Conservation (phyloP, 92 coral and sea anemone genomes). For the Blastomussa wellsi region DNA sequence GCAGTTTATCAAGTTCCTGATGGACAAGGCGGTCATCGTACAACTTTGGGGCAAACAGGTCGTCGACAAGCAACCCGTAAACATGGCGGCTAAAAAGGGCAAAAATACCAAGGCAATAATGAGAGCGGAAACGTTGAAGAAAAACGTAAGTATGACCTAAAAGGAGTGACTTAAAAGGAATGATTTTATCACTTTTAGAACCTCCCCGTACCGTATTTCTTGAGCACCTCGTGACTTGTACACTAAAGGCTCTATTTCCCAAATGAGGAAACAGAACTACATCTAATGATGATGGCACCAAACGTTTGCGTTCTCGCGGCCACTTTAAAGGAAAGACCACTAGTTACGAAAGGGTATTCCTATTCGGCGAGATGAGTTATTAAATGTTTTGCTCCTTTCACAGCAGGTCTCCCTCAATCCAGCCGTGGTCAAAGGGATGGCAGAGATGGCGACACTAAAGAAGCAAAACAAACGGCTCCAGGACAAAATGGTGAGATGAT, state of each 20-base stretch:
- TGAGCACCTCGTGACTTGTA: no score
- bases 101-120: slow-evolving; percentile 92
- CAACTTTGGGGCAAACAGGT: slow-evolving; percentile 92
- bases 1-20: slow-evolving; percentile 77
- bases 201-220: background rate
- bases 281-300: no score
- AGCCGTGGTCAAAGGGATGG: slow-evolving; percentile 40
- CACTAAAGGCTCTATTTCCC: background rate
- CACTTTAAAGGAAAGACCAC: background rate
- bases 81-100: slow-evolving; percentile 83
- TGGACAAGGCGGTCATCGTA: slow-evolving; percentile 73
- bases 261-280: no score
- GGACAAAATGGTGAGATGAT: slow-evolving; percentile 75
- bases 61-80: slow-evolving; percentile 76
- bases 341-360: background rate
- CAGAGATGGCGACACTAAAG: slow-evolving; percentile 74
- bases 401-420: slow-evolving; percentile 21
- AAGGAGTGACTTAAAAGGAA: background rate
- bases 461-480: slow-evolving; percentile 87
- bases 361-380: background rate
- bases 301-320: background rate
- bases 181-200: background rate
- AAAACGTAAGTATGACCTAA: slow-evolving; percentile 11
- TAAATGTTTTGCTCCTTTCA: background rate
- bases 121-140: slow-evolving; percentile 85